Conservation (phyloP, 2,113 vertebrate species). For the Prolemur simus region DNA sequence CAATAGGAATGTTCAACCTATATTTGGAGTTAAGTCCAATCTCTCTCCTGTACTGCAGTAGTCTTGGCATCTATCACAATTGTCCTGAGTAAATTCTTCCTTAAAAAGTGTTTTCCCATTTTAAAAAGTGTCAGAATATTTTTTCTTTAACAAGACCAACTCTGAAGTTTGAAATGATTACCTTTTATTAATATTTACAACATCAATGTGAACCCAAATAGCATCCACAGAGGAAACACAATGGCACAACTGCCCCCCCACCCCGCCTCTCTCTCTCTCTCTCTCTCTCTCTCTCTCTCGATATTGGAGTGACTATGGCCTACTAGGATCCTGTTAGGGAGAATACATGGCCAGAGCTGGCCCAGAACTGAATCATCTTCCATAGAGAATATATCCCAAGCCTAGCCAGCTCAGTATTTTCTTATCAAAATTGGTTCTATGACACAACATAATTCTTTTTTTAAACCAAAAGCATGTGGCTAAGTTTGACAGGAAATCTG, state of each 20-base stretch:
- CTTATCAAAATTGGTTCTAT: background rate
- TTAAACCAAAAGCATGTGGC: background rate
- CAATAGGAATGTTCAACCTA: background rate
- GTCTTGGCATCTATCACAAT: background rate
- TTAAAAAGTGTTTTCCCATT: background rate
- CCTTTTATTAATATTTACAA: background rate
- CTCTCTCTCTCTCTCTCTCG: no score
- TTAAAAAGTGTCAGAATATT: background rate
- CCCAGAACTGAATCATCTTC: background rate
- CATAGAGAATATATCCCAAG: background rate
- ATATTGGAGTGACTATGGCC: background rate
- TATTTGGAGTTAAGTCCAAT: background rate
- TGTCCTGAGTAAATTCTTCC: background rate
- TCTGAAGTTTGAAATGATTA: background rate
- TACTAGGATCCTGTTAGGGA: background rate
- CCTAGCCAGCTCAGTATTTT: background rate
- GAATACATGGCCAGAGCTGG: background rate
- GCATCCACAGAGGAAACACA: background rate
- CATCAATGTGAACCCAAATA: background rate
- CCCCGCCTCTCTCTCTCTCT: no score
- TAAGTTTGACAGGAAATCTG: background rate
- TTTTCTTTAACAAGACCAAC: background rate
- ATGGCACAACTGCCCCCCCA: no score
- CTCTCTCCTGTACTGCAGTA: background rate
- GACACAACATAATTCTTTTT: constrained; percentile 8